Percentiles rank a stretch among this genome's conserved stretches.
Evolutionary conservation across 2,113 vertebrate species (phyloP).

Genomic region (Sardina pilchardus): DNA sequence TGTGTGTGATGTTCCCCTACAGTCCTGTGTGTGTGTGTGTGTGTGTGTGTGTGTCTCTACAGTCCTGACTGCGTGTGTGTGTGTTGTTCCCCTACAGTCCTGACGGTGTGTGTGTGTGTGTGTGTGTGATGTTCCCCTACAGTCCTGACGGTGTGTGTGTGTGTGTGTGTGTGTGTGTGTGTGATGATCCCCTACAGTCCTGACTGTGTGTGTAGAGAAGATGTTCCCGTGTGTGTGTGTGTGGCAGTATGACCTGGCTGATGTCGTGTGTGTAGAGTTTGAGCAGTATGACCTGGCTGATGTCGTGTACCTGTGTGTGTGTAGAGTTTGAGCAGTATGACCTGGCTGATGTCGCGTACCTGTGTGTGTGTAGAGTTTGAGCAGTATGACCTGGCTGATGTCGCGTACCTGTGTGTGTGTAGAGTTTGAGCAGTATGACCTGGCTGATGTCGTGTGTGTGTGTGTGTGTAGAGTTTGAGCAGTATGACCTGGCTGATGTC

Average conservation of each 20-base stretch:
- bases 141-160: no score
- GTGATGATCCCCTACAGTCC: no score
- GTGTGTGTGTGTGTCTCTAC: background rate
- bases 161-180: no score
- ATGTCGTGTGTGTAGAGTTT: conserved; percentile 27
- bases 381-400: conserved; percentile 38
- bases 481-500: conserved; percentile 42
- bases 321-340: no score
- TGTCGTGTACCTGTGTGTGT: conserved; percentile 28
- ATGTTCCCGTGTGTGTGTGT: no score
- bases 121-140: no score
- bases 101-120: no score
- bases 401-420: conserved; percentile 28
- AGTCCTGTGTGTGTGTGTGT: background rate
- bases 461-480: no score
- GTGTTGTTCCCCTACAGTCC: no score
- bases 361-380: conserved; percentile 5
- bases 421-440: background rate
- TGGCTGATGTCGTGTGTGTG: conserved; percentile 41
- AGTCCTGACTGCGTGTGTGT: no score
- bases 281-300: conserved; percentile 39
- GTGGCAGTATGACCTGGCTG: conserved; percentile 32
- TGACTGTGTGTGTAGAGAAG: no score
- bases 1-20: background rate
- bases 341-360: conserved; percentile 45